Evolutionary conservation across 2,797 vertebrate genomes (phyloP).

Genomic region (Chelon labrosus): DNA sequence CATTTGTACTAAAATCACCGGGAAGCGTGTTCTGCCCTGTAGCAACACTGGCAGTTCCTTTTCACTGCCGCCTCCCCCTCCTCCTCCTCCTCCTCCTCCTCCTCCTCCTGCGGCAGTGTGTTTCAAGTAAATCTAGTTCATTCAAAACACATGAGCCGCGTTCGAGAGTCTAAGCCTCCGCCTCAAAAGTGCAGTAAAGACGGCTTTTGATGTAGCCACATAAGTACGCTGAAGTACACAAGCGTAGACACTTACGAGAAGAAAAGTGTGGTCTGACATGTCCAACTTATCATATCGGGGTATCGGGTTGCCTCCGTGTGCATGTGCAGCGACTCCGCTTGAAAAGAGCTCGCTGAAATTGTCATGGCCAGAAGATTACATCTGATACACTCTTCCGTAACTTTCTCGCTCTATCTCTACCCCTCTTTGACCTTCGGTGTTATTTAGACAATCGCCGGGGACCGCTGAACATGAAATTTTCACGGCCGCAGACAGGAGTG

Average conservation of each 20-base stretch:
- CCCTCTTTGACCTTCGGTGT: slow-evolving; percentile 11
- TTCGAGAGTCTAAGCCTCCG: slow-evolving; percentile 15
- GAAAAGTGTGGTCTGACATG: slow-evolving; percentile 65
- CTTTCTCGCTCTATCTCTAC: slow-evolving; percentile 22
- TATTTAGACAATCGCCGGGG: slow-evolving; percentile 21
- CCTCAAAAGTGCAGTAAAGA: slow-evolving; percentile 48
- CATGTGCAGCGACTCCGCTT: slow-evolving; percentile 41
- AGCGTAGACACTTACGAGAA: slow-evolving; percentile 51
- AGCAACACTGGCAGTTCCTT: slow-evolving; percentile 30
- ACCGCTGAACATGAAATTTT: slow-evolving; percentile 38
- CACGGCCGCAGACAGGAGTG: slow-evolving; percentile 20
- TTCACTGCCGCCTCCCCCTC: slow-evolving; percentile 6
- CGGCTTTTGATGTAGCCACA: slow-evolving; percentile 64
- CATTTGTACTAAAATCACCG: neutral
- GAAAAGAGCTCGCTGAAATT: slow-evolving; percentile 46
- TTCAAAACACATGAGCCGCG: slow-evolving; percentile 69
- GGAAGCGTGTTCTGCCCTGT: neutral
- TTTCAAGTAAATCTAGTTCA: slow-evolving; percentile 59
- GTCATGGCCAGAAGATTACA: slow-evolving; percentile 57
- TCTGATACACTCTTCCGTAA: slow-evolving; percentile 51
- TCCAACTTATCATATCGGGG: slow-evolving; percentile 67
- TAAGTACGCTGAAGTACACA: slow-evolving; percentile 45
- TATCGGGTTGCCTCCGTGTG: slow-evolving; percentile 64
- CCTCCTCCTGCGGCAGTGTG: slow-evolving; percentile 20
- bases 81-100: no score